phyloP scores from a whole-genome alignment of 2,113 vertebrate species.

The Athene cunicularia region DNA sequence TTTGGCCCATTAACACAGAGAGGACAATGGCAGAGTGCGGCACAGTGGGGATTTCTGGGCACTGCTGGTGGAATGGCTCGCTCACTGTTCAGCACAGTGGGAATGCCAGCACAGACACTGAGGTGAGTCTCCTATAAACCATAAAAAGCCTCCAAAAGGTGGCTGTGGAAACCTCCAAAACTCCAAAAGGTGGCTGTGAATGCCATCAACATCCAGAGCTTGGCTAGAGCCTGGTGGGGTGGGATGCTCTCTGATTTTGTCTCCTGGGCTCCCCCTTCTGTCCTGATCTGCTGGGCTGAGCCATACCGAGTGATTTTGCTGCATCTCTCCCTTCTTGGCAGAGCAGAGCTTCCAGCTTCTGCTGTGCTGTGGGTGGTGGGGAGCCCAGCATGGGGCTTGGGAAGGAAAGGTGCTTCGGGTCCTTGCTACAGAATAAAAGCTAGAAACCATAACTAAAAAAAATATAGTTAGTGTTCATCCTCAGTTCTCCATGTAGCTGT shows the following conservation, averaged over 20 bases:
- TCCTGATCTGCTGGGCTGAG: not conserved
- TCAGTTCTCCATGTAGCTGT: not conserved
- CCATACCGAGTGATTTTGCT: not conserved
- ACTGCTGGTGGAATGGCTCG: not conserved
- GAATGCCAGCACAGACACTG: not conserved
- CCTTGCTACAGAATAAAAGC: not conserved
- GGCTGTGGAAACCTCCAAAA: not conserved
- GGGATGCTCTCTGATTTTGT: not conserved
- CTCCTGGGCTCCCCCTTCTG: conserved; percentile 57
- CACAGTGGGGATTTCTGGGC: not conserved
- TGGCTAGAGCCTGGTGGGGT: not conserved
- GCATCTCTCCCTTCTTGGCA: not conserved
- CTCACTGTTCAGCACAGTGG: rapidly evolving
- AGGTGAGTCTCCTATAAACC: not conserved
- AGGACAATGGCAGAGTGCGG: not conserved
- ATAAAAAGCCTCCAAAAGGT: not conserved
- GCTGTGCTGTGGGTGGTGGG: rapidly evolving
- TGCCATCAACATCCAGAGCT: not conserved
- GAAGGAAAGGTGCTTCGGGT: not conserved
- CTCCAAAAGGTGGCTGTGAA: not conserved
- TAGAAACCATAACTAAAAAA: not conserved
- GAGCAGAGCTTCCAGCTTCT: not conserved
- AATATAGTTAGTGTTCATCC: not conserved
- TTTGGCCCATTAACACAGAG: not conserved
- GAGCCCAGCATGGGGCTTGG: not conserved